Evolutionary conservation across 2,888 invertebrate genomes (phyloP).

Genomic region (Argyresthia goedartella): DNA sequence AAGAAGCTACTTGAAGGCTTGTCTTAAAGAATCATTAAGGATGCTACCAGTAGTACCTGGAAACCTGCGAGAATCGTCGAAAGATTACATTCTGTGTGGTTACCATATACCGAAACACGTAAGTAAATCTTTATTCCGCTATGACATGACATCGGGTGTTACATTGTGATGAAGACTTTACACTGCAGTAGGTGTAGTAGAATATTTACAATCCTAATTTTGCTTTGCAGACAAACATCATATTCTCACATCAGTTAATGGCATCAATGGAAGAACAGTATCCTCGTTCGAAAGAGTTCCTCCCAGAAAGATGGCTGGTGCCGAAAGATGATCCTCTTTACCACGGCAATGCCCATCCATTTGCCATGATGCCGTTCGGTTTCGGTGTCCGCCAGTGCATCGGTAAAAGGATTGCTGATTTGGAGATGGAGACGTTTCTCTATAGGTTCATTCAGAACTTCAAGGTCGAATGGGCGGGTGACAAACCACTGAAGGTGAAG

Average conservation of each 20-base stretch:
- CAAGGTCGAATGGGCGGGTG: slow-evolving; percentile 30
- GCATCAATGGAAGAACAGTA: slow-evolving; percentile 75
- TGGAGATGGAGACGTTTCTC: slow-evolving; percentile 63
- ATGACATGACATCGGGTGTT: no score
- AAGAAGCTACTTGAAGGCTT: slow-evolving; percentile 76
- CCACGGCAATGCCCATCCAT: slow-evolving; percentile 68
- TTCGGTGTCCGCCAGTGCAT: slow-evolving; percentile 77
- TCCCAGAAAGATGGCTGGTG: slow-evolving; percentile 82
- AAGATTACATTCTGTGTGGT: slow-evolving; percentile 72
- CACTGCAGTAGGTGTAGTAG: no score
- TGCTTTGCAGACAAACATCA: neutral
- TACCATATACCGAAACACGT: slow-evolving; percentile 74
- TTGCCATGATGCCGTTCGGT: slow-evolving; percentile 75
- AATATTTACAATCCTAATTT: slow-evolving; percentile 33
- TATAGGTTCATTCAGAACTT: slow-evolving; percentile 33
- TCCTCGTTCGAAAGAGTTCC: slow-evolving; percentile 70
- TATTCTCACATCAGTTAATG: slow-evolving; percentile 53
- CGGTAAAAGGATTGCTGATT: slow-evolving; percentile 72
- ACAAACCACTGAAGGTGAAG: slow-evolving; percentile 27
- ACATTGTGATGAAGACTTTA: no score
- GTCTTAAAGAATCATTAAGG: slow-evolving; percentile 79
- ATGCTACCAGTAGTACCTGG: slow-evolving; percentile 73
- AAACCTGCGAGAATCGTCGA: slow-evolving; percentile 59
- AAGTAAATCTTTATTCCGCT: no score
- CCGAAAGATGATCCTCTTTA: slow-evolving; percentile 39